phyloP scores from a whole-genome alignment of 2,113 vertebrate genomes.

The Cryptotis parvus region DNA sequence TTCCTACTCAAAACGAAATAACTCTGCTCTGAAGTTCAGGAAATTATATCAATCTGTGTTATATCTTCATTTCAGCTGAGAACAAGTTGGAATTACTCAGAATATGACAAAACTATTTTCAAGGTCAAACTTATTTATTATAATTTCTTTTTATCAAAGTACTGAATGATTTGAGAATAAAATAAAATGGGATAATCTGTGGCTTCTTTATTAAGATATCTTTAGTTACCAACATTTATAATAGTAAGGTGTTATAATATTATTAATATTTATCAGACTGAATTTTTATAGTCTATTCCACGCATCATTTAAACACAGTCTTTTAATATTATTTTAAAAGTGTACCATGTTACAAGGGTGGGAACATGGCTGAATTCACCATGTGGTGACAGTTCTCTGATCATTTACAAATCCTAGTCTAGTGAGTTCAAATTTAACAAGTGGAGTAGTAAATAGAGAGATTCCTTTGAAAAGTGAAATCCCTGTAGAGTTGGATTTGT shows the following conservation, averaged over 20 bases:
- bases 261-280: background rate
- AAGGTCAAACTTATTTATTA: background rate
- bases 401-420: conserved; percentile 68
- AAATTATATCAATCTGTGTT: background rate
- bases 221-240: conserved; percentile 27
- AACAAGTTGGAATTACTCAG: background rate
- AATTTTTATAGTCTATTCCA: background rate
- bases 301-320: background rate
- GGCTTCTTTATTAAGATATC: background rate
- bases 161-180: accelerated
- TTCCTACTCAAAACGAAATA: background rate
- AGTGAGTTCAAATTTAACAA: conserved; percentile 62
- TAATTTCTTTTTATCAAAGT: background rate
- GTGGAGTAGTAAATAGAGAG: conserved; percentile 54
- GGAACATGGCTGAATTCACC: conserved; percentile 28
- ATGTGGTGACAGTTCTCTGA: conserved; percentile 51
- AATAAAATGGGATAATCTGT: background rate
- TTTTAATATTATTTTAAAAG: conserved; percentile 38
- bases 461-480: conserved; percentile 75
- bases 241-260: background rate
- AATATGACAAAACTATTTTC: background rate
- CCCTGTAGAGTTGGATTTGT: conserved; percentile 54
- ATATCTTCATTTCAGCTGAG: background rate
- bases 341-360: background rate
- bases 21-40: background rate